These are phyloP conservation scores for Syrmaticus mikado DNA, from an alignment of 2,113 vertebrate genomes.

Conservation along the genomic window DNA sequence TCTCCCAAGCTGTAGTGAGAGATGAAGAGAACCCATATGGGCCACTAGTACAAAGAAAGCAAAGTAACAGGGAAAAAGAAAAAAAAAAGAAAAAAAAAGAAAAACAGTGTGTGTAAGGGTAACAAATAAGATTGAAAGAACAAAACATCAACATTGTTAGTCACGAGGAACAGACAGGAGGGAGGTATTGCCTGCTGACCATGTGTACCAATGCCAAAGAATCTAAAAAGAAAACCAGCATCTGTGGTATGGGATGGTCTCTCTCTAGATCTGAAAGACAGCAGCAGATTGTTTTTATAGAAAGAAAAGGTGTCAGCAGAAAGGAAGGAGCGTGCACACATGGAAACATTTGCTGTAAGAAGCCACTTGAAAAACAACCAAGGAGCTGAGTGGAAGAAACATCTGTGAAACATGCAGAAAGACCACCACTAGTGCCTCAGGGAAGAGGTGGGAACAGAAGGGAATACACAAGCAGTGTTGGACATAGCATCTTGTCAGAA, in stretches of 20 bases:
- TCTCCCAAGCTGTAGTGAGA: conserved; percentile 41
- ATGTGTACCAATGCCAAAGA: conserved; percentile 70
- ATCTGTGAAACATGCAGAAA: conserved; percentile 77
- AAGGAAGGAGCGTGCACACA: conserved; percentile 65
- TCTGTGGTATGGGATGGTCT: conserved; percentile 70
- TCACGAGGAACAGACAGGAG: conserved; percentile 71
- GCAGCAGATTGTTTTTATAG: conserved; percentile 80
- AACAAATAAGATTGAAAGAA: conserved; percentile 79
- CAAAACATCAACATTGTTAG: conserved; percentile 70
- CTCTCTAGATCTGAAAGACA: conserved; percentile 73
- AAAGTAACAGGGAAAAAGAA: not conserved
- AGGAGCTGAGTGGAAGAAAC: conserved; percentile 66
- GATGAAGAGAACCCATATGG: conserved; percentile 75
- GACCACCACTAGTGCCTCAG: conserved; percentile 75
- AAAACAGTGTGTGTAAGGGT: conserved; percentile 36
- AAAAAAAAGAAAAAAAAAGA: conserved; percentile 34
- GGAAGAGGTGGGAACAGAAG: conserved; percentile 63
- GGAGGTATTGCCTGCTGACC: conserved; percentile 69
- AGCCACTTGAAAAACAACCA: conserved; percentile 78
- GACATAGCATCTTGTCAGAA: conserved; percentile 71
- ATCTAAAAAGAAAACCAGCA: conserved; percentile 61
- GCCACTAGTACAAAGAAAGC: conserved; percentile 70
- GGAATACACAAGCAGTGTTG: conserved; percentile 66
- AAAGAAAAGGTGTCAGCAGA: conserved; percentile 78
- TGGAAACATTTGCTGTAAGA: conserved; percentile 78